Conservation (phyloP, 2,888 invertebrate species). For the Elmis aenea region DNA sequence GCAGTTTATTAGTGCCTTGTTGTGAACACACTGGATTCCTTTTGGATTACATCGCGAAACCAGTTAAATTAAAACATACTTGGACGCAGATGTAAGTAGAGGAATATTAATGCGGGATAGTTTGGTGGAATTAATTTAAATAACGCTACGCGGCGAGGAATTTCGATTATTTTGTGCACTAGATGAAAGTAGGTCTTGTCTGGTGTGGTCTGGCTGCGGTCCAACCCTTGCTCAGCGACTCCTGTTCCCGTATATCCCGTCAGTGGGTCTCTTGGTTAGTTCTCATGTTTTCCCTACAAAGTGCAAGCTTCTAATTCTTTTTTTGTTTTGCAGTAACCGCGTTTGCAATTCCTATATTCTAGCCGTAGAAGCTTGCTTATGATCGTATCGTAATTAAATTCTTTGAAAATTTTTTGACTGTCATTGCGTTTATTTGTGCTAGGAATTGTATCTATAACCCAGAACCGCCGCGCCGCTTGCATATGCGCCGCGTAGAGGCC, state of each 20-base stretch:
- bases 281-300: slow-evolving; percentile 11
- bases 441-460: too few species aligned
- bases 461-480: too few species aligned
- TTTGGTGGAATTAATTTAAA: too few species aligned
- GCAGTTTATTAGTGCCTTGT: too few species aligned
- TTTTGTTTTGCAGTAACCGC: slow-evolving; percentile 9
- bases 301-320: slow-evolving; percentile 20
- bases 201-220: slow-evolving; percentile 27
- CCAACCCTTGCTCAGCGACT: slow-evolving; percentile 24
- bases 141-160: slow-evolving; percentile 2
- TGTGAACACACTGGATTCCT: too few species aligned
- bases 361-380: background rate
- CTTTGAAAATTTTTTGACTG: too few species aligned
- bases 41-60: too few species aligned
- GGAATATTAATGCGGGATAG: too few species aligned
- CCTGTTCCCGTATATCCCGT: slow-evolving; percentile 9
- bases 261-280: slow-evolving; percentile 11
- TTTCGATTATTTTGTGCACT: slow-evolving; percentile 13
- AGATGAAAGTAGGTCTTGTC: slow-evolving; percentile 23
- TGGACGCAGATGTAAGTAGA: too few species aligned
- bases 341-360: slow-evolving; percentile 10
- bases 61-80: too few species aligned
- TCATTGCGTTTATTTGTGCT: too few species aligned
- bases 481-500: too few species aligned
- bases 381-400: slow-evolving; percentile 11